Evolutionary conservation across 2,113 vertebrate species (phyloP), one percentile per base, ranked within the genome.

Genomic region (Herpetotheres cachinnans): DNA sequence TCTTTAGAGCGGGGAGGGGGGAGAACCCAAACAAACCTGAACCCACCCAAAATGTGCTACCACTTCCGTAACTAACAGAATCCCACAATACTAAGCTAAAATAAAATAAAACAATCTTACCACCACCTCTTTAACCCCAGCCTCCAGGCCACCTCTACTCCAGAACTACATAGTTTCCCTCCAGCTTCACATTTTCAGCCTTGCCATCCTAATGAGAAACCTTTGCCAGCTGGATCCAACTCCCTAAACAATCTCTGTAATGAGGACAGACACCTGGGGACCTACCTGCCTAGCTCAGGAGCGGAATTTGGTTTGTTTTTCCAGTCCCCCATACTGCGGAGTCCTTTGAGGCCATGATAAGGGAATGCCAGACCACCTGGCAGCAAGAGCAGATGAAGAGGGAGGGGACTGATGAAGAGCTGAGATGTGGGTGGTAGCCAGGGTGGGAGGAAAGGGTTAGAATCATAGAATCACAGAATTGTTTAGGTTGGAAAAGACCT

Each of bases 211-310:
- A 90, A 89, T 82, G 56, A 90, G 70, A 89, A 95, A 82, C 34
- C 50, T 49, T 55, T 96, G 93, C 94, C 97, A 96, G 94, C 87
- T 94, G 92, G 87, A 95, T 91, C 72, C 46, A 69, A 52, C 67
- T 95, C 93, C 86, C 69, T 81, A 87, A 91, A 67, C 67, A 93
- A 42, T 86, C 56, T 95, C 61, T 30, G 22, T 96, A 97, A 97
- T 91, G 80, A 97, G 85, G 93, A 82, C 71, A 92, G 67, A 79
- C 96, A 95, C 96, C 92, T 95, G 87, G 92, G 90, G 92, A 96
- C 84, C 73, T 93, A 93, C 89, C 84, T 97, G 86, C 86, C 76
- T 90, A 79, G 81, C 90, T 97, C 89, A 79, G 70, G 82, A 69
- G 80, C 67, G 86, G 59, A 82, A 76, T 82, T 85, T 58, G n/a